Base-by-base conservation (phyloP, 1,140 invertebrate genomes). In the Hycleus cichorii region DNA sequence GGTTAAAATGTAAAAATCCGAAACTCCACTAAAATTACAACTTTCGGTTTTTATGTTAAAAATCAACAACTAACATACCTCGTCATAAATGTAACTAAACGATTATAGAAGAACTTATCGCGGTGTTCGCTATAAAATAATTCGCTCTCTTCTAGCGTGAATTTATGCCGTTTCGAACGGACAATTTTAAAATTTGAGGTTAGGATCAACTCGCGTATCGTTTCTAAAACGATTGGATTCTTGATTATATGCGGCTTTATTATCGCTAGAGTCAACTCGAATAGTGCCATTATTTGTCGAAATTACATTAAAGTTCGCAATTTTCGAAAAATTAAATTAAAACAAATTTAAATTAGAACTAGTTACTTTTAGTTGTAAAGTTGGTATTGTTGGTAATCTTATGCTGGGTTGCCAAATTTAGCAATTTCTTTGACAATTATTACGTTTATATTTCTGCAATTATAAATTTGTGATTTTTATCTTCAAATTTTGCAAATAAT, bases 61-160 rank as follows among this genome's bases (percentile, higher is more conserved):
- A 39, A 45, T 18, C 27, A 47, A 44, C 2, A 18, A 18, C 18
- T 8, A 8, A 58, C 56, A 67, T 77, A 89, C 88, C 88, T 89
- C 49, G 80, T 78, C 88, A 95, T 95, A 67, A 93, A 93, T 26
- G 86, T 90, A 1, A 91, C 77, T 8, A 95, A 75, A 51, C 93
- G 80, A 67, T 93, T 87, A 66, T 86, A 94, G 76, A 95, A 96
- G 76, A 95, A 95, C 73, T 89, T 91, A 2, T 81, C 78, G 67
- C 81, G 80, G 72, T 96, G 93, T 70, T 94, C 91, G 26, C 76
- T 73, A 72, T 95, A 96, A 76, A 96, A 95, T 45, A 80, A 72
- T 67, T 84, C 79, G 7, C 89, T 91, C 62, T 86, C 76, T 67
- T 84, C 64, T 47, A 66, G 69, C 46, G 78, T 81, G 55, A 94